phyloP scores from a whole-genome alignment of 2,888 invertebrate species.

The Standfussiana lucernea region DNA sequence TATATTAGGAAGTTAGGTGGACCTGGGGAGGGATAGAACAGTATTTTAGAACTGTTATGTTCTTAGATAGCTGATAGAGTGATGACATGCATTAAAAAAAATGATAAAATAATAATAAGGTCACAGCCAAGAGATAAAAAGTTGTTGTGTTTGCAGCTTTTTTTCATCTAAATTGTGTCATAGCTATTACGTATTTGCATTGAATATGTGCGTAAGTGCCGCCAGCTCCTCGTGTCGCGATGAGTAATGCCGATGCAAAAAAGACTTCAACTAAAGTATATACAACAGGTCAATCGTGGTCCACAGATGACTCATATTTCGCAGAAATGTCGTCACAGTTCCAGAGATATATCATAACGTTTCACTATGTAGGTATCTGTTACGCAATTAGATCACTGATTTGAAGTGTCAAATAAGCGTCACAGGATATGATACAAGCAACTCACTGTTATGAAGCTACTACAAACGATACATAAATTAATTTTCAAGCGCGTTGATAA shows the following conservation, averaged over 20 bases:
- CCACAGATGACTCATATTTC: conserved; percentile 81
- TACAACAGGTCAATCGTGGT: conserved; percentile 78
- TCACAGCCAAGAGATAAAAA: neutral
- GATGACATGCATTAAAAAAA: neutral
- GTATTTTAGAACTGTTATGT: neutral
- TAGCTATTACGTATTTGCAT: conserved; percentile 77
- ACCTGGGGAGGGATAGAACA: neutral
- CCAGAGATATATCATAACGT: conserved; percentile 74
- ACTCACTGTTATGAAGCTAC: conserved; percentile 55
- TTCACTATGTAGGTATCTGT: conserved; percentile 58
- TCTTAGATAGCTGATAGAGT: neutral
- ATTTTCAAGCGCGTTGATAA: conserved; percentile 65
- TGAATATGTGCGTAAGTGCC: conserved; percentile 79
- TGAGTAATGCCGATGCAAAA: conserved; percentile 86
- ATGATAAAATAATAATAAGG: neutral
- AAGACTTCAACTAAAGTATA: conserved; percentile 73
- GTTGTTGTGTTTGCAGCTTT: neutral
- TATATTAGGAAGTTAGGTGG: neutral
- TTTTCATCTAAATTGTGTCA: conserved; percentile 39
- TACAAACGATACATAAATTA: conserved; percentile 55
- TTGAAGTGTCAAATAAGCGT: conserved; percentile 71
- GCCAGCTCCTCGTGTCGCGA: conserved; percentile 76
- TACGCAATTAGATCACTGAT: conserved; percentile 75
- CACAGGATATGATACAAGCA: conserved; percentile 71
- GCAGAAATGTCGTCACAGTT: conserved; percentile 85